Conservation (phyloP, 2,888 invertebrate species). For the Xestia ashworthii region DNA sequence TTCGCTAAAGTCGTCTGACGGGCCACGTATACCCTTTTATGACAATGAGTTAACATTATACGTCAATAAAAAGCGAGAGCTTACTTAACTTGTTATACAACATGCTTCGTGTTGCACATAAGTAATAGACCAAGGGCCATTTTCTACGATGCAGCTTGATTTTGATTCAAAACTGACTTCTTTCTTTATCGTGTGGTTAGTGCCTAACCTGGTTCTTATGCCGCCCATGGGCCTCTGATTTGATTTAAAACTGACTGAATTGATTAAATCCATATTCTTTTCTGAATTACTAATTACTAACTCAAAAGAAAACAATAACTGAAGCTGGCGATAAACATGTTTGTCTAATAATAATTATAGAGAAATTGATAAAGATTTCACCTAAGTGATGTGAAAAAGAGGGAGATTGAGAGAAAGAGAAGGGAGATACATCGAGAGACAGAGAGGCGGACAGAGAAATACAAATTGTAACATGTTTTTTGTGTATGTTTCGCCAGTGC, state of each 20-base stretch:
- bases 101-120: background rate
- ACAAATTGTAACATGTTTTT: background rate
- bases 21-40: conserved; percentile 18
- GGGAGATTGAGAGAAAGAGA: background rate
- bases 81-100: conserved; percentile 3
- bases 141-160: background rate
- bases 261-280: background rate
- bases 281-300: background rate
- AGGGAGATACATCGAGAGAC: no score
- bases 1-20: conserved; percentile 22
- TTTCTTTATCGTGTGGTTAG: no score
- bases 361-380: background rate
- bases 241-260: background rate
- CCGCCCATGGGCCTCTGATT: no score
- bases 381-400: background rate
- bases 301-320: background rate
- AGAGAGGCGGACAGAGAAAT: background rate
- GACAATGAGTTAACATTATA: conserved; percentile 20
- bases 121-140: background rate
- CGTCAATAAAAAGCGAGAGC: background rate
- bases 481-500: background rate
- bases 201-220: no score
- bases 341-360: background rate
- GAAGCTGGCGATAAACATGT: background rate
- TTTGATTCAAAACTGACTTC: background rate